A percentile compares a stretch with the other conserved stretches of the same genome.
Conservation (phyloP, 2,797 vertebrate genomes). For the Peromyscus nudipes region DNA sequence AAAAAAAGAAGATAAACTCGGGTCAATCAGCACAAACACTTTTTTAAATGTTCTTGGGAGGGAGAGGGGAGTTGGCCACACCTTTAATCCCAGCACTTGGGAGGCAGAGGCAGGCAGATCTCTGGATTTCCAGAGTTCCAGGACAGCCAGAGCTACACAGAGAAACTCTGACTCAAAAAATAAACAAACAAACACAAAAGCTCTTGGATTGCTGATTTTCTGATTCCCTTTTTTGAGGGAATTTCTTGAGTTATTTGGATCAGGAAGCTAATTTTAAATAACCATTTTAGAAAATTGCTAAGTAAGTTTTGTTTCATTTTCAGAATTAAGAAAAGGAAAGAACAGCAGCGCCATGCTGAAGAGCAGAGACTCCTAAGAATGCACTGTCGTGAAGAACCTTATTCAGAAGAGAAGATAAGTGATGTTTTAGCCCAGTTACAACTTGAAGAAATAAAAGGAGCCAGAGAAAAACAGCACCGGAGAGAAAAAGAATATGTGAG, state of each 20-base stretch:
- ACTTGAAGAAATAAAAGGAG: constrained; percentile 88
- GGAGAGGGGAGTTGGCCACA: background rate
- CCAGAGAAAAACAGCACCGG: constrained; percentile 84
- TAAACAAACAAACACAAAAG: background rate
- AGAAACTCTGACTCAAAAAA: background rate
- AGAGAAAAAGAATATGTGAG: constrained; percentile 89
- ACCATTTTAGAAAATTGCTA: constrained; percentile 58
- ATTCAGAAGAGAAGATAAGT: constrained; percentile 84
- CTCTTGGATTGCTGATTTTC: constrained; percentile 37
- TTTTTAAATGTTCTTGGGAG: constrained; percentile 38
- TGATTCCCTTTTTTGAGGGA: background rate
- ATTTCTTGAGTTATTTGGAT: constrained; percentile 45
- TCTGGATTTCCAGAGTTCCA: background rate
- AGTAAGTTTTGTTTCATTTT: constrained; percentile 45
- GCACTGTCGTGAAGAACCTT: constrained; percentile 68
- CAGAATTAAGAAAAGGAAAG: constrained; percentile 95
- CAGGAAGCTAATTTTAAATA: constrained; percentile 55
- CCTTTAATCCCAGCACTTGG: background rate
- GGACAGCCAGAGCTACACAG: background rate
- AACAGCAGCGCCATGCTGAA: constrained; percentile 89
- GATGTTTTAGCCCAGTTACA: constrained; percentile 88
- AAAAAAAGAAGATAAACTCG: background rate
- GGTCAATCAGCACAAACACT: background rate
- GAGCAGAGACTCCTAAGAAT: constrained; percentile 88
- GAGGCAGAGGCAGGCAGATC: background rate